Conservation (phyloP, 2,888 invertebrate genomes). For the Athetis lepigone region DNA sequence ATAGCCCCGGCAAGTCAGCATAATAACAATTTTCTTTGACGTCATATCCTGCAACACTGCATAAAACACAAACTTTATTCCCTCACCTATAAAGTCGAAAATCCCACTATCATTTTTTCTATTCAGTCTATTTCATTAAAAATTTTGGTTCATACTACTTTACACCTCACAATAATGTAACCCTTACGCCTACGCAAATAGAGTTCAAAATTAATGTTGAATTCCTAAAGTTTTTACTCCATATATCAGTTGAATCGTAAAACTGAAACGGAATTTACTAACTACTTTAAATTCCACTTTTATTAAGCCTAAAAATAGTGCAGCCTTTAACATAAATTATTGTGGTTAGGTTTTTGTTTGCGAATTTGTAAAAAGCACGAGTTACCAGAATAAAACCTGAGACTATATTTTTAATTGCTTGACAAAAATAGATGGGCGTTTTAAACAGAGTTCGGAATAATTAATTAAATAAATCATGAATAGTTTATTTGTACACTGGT, state of each 20-base stretch:
- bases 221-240: constrained; percentile 7
- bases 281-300: constrained; percentile 42
- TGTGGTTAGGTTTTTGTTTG: constrained; percentile 11
- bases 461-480: no score
- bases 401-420: not conserved
- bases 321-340: constrained; percentile 20
- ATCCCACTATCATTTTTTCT: constrained; percentile 11
- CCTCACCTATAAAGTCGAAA: constrained; percentile 41
- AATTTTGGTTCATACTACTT: constrained; percentile 12
- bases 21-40: constrained; percentile 79
- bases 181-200: constrained; percentile 8
- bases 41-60: constrained; percentile 70
- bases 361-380: not conserved
- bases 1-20: constrained; percentile 60
- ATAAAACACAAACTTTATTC: constrained; percentile 47
- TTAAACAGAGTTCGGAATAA: no score
- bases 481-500: no score
- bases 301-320: constrained; percentile 54
- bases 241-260: constrained; percentile 43
- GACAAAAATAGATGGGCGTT: no score
- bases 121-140: constrained; percentile 23
- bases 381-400: not conserved
- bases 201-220: constrained; percentile 14
- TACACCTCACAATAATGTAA: constrained; percentile 2
- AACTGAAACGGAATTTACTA: constrained; percentile 51